Evolutionary conservation across 2,797 vertebrate species (phyloP), one percentile per base, ranked within the genome.

Genomic region (Pempheris klunzingeri): DNA sequence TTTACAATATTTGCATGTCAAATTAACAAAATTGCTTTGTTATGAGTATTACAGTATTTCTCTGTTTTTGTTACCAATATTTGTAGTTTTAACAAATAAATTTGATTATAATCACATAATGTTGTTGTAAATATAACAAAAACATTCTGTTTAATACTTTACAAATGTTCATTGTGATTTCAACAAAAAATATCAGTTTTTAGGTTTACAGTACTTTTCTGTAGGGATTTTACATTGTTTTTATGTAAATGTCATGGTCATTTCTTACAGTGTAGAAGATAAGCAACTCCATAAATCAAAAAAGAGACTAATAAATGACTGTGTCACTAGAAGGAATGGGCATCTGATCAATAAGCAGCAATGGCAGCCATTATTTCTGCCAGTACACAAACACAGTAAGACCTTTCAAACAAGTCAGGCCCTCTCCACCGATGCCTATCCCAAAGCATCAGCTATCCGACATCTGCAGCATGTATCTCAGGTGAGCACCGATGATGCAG

Each of bases 1-100:
- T 80, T 70, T 70, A 69, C 59, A 75, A 64, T 59, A 70, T 74
- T 63, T 80, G 47, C 55, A 74, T 63, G 43, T 80, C 71, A 80
- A 74, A 79, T 79, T 28, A 68, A 71, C 61, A 71, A 52, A 59
- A 54, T 43, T 54, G 6, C 32, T 67, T 67, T 67, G 38, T 67
- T 54, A 43, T 41, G 36, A 43, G 49, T 54, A 54, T 67, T 41
- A 67, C 64, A 54, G 64, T 54, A 32, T 71, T 71, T 61, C 57
- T 61, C 46, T 11, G 24, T 71, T 52, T 52, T 71, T 71, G 22
- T n/a, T 71, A 59, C 55, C 55, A 60, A 71, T 59, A 61, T 52
- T 32, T 52, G 68, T 60, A 71, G 44, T 60, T 70, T 70, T 70
- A 1, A 71, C 68, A 55, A 55, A 68, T 68, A 60, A n/a, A 59